Base-by-base conservation (phyloP, 1,140 invertebrate species). In the Brachionus calyciflorus region DNA sequence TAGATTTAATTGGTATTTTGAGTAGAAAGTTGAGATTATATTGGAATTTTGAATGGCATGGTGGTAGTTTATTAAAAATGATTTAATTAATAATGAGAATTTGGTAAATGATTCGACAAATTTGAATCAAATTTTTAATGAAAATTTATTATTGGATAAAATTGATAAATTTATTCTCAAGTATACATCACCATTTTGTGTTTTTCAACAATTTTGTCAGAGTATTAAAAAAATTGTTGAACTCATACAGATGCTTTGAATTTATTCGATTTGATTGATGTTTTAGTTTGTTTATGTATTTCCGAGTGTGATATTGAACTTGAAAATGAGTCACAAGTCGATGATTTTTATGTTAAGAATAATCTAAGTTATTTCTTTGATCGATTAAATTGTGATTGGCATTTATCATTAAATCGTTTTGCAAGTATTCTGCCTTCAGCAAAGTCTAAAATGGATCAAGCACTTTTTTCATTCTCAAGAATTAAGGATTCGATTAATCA, bases 11-110 rank as follows among this genome's bases (percentile, higher is more conserved):
- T 48, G 24, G 51, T 14, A 51, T 55, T 30, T 49, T 73, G 6
- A 30, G 40, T 30, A 19, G 46, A 37, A 73, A 73, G 24, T 73
- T 73, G 28, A 37, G 69, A 37, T 21, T 73, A 6, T 51, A 73
- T 17, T 73, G 69, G 69, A 73, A 73, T 51, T 73, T 55, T 26
- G 33, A 30, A 55, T 73, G 69, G 69, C 69, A 73, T 46, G 69
- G 69, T 30, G 46, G 1, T 17, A 51, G 19, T 55, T 49, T 4
- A 49, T 73, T 21, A 21, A 24, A 14, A 40, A 73, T 55, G 69
- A 73, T 73, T 24, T 73, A 19, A 51, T 73, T 5, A 65, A 65
- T 44, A 65, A 65, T 65, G 37, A 44, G 44, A 41, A 24, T 24
- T 46, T 65, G 9, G 24, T 65, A 44, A 19, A 24, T 4, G 40